A percentile compares a stretch with the other conserved stretches of the same genome.
Evolutionary conservation across 2,113 vertebrate genomes (phyloP).

Genomic region (Nothocercus julius): DNA sequence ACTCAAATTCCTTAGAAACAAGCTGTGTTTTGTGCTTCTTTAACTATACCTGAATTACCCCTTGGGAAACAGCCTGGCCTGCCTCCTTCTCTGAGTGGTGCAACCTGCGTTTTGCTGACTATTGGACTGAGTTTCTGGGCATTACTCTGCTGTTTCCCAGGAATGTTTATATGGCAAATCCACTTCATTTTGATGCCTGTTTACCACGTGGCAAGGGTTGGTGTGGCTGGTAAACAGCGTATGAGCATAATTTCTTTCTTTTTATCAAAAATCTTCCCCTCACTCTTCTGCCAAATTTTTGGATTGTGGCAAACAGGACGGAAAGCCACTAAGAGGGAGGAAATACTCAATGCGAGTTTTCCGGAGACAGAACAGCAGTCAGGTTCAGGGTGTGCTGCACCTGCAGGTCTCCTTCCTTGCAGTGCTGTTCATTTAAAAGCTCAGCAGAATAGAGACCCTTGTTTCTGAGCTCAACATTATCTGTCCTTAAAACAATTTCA

Average conservation of each 20-base stretch:
- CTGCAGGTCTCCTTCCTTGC: slow-evolving; percentile 46
- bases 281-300: background rate
- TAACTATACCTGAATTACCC: background rate
- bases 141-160: rapidly evolving
- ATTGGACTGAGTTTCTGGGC: rapidly evolving
- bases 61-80: background rate
- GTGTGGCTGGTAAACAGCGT: background rate
- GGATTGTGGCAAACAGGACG: background rate
- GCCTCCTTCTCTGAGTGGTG: rapidly evolving
- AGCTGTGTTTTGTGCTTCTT: background rate
- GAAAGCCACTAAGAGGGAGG: background rate
- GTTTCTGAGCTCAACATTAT: slow-evolving; percentile 64
- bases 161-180: rapidly evolving
- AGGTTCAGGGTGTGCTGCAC: slow-evolving; percentile 33
- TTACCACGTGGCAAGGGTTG: background rate
- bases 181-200: background rate
- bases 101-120: rapidly evolving
- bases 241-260: background rate
- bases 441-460: slow-evolving; percentile 6
- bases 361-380: slow-evolving; percentile 31
- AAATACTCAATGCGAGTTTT: slow-evolving; percentile 42
- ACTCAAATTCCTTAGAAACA: background rate
- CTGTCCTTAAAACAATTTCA: slow-evolving; percentile 61
- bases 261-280: background rate
- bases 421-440: slow-evolving; percentile 51